These are phyloP conservation scores for Brienomyrus brachyistius DNA, from an alignment of 2,113 vertebrate species.

Conservation along the genomic window DNA sequence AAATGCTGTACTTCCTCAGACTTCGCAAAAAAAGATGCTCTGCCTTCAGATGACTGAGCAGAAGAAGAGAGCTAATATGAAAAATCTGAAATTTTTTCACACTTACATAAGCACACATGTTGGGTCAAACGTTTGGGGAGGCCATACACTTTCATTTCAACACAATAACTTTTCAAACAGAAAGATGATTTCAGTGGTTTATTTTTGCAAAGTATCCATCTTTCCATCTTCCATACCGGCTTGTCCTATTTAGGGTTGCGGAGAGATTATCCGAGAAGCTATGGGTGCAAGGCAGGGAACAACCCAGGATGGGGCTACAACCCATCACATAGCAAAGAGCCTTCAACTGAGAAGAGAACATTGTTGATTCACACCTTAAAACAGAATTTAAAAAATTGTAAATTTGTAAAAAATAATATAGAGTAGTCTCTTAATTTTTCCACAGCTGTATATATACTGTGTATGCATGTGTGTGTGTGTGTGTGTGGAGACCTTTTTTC, in stretches of 20 bases:
- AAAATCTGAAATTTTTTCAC: too few relatives aligned
- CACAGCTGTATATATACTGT: too few relatives aligned
- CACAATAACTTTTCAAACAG: background rate
- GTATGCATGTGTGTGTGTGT: too few relatives aligned
- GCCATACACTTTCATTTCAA: background rate
- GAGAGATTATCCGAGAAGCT: background rate
- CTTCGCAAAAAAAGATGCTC: background rate
- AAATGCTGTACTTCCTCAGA: background rate
- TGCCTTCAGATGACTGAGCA: background rate
- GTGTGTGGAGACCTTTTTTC: too few relatives aligned
- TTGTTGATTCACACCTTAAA: background rate
- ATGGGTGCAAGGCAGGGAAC: background rate
- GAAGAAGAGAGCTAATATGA: background rate
- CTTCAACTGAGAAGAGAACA: background rate
- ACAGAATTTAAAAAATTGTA: too few relatives aligned
- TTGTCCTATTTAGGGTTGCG: background rate
- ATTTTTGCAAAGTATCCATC: background rate
- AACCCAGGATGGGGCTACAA: background rate
- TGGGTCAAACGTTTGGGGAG: too few relatives aligned
- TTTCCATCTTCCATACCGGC: background rate
- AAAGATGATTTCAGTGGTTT: background rate
- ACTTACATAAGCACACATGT: too few relatives aligned
- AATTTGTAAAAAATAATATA: too few relatives aligned
- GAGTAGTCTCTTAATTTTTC: too few relatives aligned
- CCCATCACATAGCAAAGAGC: background rate